A percentile compares a stretch with the other conserved stretches of the same genome.
Conservation (phyloP, 2,797 vertebrate species). For the Mycteria americana region DNA sequence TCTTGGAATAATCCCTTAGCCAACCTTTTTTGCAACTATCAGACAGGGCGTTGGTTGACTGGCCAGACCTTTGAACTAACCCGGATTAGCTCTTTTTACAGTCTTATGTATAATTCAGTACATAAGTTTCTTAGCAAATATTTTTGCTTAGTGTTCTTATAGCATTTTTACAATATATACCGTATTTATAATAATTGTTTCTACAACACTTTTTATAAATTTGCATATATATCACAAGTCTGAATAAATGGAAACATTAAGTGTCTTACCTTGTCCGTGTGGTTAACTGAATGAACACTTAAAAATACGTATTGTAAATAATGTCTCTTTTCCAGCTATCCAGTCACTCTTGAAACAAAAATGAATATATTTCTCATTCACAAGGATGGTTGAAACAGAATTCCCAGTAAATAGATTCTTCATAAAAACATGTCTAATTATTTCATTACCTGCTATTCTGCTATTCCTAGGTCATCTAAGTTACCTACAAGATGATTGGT, state of each 20-base stretch:
- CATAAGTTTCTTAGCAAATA: neutral
- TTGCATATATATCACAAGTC: neutral
- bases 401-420: neutral
- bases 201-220: neutral
- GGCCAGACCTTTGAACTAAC: neutral
- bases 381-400: neutral
- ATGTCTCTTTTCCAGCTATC: neutral
- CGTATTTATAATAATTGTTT: neutral
- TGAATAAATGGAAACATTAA: neutral
- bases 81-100: neutral
- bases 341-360: neutral
- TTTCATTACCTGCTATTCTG: neutral
- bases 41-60: neutral
- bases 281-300: neutral
- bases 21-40: neutral
- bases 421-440: neutral
- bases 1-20: neutral
- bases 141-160: neutral
- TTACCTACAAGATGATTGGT: fast-evolving
- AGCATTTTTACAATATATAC: neutral
- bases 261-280: neutral
- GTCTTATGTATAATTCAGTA: neutral
- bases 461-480: neutral
- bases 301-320: neutral
- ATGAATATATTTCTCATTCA: neutral